A percentile compares a stretch with the other conserved stretches of the same genome.
Evolutionary conservation across 2,113 vertebrate species (phyloP).

Genomic region (Pipa parva): DNA sequence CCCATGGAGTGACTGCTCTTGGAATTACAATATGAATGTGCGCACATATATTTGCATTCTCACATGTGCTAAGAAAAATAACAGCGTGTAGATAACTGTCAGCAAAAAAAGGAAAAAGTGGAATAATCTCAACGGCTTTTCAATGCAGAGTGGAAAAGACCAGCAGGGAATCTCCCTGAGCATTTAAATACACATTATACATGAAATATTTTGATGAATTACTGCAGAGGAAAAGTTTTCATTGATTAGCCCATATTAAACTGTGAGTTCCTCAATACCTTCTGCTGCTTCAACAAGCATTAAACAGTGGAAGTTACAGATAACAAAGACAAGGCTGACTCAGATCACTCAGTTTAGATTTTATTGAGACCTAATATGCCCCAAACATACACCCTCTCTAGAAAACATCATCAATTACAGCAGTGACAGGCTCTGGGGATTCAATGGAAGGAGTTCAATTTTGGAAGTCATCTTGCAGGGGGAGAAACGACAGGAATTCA

Average conservation of each 20-base stretch:
- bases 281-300: slow-evolving; percentile 46
- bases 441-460: slow-evolving; percentile 67
- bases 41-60: slow-evolving; percentile 46
- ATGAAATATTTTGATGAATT: no score
- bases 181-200: no score
- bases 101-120: not conserved
- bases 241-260: no score
- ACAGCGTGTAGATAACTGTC: no score
- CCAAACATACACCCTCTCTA: slow-evolving; percentile 80
- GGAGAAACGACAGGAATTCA: slow-evolving; percentile 57
- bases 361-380: slow-evolving; percentile 62
- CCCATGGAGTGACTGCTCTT: slow-evolving; percentile 46
- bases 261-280: no score
- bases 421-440: slow-evolving; percentile 75
- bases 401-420: slow-evolving; percentile 92
- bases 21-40: slow-evolving; percentile 52
- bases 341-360: slow-evolving; percentile 66
- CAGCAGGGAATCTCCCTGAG: no score
- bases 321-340: slow-evolving; percentile 76
- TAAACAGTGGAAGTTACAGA: slow-evolving; percentile 63
- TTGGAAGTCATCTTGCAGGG: slow-evolving; percentile 73
- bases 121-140: not conserved
- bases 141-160: not conserved
- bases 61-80: slow-evolving; percentile 1
- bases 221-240: no score